Conservation (phyloP, 2,888 invertebrate species). For the Heteromurus nitidus region DNA sequence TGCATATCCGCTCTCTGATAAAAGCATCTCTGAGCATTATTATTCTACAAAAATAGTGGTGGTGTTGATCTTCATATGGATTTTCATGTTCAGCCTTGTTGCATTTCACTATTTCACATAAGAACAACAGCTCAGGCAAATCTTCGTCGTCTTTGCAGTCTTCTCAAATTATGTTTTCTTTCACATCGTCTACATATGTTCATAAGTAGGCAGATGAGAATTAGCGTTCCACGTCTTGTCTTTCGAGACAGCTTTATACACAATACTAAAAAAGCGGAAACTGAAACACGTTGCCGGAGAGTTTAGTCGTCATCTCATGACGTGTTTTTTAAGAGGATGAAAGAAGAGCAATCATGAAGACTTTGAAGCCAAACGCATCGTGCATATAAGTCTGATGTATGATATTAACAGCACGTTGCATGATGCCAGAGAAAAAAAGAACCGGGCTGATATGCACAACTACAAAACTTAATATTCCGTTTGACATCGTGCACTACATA, state of each 20-base stretch:
- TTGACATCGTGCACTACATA: constrained; percentile 32
- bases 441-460: too few relatives aligned
- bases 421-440: too few relatives aligned
- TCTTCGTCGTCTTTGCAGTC: constrained; percentile 1
- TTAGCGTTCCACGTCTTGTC: too few relatives aligned
- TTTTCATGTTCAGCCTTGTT: constrained; percentile 21
- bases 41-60: not conserved
- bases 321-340: not conserved
- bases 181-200: too few relatives aligned
- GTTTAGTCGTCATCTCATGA: too few relatives aligned
- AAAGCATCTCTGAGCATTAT: not conserved
- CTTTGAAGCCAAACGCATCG: not conserved
- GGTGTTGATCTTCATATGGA: not conserved
- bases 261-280: too few relatives aligned
- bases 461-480: constrained; percentile 8
- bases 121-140: constrained; percentile 11
- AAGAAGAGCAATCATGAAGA: not conserved
- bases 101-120: constrained; percentile 3
- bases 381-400: too few relatives aligned
- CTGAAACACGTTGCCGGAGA: too few relatives aligned
- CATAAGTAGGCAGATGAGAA: too few relatives aligned
- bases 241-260: too few relatives aligned
- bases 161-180: constrained; percentile 18
- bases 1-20: too few relatives aligned
- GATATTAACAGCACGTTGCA: not conserved